Conservation (phyloP, 2,113 vertebrate species). For the Setophaga coronata region DNA sequence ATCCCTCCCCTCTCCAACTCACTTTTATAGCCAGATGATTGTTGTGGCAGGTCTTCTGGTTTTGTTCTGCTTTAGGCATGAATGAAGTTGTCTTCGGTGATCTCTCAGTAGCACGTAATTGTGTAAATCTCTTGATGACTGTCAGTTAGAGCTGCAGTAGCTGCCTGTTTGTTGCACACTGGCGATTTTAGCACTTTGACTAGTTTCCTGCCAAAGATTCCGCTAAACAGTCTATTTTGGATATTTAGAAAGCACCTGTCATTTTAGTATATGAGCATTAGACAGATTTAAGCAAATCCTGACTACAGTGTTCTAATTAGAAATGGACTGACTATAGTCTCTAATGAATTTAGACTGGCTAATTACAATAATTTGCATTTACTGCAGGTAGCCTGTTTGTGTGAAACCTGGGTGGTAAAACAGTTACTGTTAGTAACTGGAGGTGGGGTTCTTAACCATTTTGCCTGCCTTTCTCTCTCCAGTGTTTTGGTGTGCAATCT, state of each 20-base stretch:
- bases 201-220: not conserved
- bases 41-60: not conserved
- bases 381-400: not conserved
- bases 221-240: not conserved
- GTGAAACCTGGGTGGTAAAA: not conserved
- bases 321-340: not conserved
- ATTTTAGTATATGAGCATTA: not conserved
- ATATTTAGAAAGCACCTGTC: not conserved
- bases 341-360: slow-evolving; percentile 1
- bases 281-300: slow-evolving; percentile 15
- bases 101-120: not conserved
- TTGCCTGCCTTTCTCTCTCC: not conserved
- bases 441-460: not conserved
- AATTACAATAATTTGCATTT: slow-evolving; percentile 13
- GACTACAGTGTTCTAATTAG: not conserved
- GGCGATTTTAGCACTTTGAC: not conserved
- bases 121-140: not conserved
- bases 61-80: not conserved
- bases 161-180: not conserved
- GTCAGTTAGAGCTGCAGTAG: not conserved
- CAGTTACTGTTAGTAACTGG: not conserved
- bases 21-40: not conserved
- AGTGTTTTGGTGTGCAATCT: not conserved
- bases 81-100: not conserved
- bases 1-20: not conserved